phyloP scores from a whole-genome alignment of 2,797 vertebrate genomes.

The Clarias fuscus region DNA sequence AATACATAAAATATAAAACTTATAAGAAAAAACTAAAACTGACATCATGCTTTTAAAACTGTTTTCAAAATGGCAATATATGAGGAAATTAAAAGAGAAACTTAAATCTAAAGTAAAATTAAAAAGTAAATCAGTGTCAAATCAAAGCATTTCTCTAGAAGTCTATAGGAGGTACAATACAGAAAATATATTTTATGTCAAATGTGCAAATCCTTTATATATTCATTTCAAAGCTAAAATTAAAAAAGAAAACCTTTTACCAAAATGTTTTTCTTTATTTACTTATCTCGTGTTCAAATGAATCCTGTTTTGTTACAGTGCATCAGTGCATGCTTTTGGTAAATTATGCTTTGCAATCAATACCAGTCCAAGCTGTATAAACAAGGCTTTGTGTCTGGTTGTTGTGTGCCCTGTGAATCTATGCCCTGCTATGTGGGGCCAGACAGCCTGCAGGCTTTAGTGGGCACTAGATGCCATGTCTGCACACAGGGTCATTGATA shows the following conservation, averaged over 20 bases:
- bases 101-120: too few relatives aligned
- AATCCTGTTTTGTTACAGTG: neutral
- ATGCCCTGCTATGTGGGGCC: conserved; percentile 55
- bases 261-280: neutral
- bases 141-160: neutral
- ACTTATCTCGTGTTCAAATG: neutral
- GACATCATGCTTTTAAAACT: neutral
- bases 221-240: neutral
- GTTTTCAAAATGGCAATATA: neutral
- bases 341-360: conserved; percentile 31
- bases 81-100: neutral
- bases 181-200: neutral
- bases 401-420: conserved; percentile 17
- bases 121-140: too few relatives aligned
- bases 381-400: conserved; percentile 26
- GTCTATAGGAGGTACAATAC: neutral
- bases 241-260: too few relatives aligned
- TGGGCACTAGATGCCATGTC: conserved; percentile 58
- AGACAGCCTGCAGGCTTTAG: conserved; percentile 70
- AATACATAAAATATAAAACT: neutral
- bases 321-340: neutral
- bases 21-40: neutral
- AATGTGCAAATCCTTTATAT: neutral
- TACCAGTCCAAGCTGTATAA: conserved; percentile 19
- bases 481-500: conserved; percentile 77